These are phyloP conservation scores for Acromyrmex heyeri DNA, from an alignment of 1,140 invertebrate genomes.

Conservation along the genomic window DNA sequence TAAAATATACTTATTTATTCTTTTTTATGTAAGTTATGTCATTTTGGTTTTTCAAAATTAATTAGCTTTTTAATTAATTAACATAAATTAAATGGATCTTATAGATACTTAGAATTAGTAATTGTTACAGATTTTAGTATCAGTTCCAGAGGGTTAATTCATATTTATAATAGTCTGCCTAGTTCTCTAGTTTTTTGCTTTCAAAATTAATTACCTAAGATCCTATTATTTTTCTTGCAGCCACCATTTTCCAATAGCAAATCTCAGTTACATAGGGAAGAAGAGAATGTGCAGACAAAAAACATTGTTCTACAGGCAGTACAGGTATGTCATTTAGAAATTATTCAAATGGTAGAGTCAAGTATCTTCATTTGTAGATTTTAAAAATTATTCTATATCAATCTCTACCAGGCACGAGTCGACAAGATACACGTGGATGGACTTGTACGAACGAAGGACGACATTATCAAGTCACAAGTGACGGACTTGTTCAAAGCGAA, in stretches of 20 bases:
- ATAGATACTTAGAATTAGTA: too few species aligned
- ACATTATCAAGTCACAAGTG: constrained; percentile 91
- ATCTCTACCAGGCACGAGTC: constrained; percentile 89
- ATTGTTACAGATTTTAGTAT: too few species aligned
- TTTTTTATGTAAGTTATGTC: too few species aligned
- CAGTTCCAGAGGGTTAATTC: too few species aligned
- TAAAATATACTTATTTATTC: too few species aligned
- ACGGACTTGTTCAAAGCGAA: constrained; percentile 91
- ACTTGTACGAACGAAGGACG: constrained; percentile 93
- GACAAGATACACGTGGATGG: constrained; percentile 94
- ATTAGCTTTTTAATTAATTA: too few species aligned
- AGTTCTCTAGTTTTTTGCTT: not conserved
- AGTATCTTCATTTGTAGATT: not conserved
- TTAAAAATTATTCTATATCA: constrained; percentile 48
- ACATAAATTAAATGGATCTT: too few species aligned
- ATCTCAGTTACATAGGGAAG: constrained; percentile 50
- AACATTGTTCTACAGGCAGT: constrained; percentile 74
- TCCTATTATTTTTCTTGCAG: constrained; percentile 50
- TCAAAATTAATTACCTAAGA: not conserved
- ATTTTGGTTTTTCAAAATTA: too few species aligned
- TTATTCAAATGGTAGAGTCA: not conserved
- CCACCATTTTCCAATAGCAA: constrained; percentile 34
- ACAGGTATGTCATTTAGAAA: constrained; percentile 71
- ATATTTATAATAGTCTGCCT: too few species aligned
- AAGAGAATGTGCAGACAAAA: constrained; percentile 53